These are phyloP conservation scores for Nipponia nippon DNA, from an alignment of 2,113 vertebrate species.

Conservation along the genomic window DNA sequence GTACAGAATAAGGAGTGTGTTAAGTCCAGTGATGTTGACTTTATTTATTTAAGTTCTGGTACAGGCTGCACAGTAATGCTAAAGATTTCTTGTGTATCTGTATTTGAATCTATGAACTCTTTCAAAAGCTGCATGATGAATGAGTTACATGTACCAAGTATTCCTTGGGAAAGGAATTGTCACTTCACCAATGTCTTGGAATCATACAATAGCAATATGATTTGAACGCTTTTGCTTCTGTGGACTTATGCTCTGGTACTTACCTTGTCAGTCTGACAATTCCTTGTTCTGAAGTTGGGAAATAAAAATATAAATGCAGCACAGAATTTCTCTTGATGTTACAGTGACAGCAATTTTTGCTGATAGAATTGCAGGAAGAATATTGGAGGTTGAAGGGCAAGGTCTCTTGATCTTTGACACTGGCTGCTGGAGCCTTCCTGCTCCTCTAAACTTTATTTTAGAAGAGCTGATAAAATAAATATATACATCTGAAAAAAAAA, in stretches of 20 bases:
- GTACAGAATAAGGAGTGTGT: not conserved
- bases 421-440: not conserved
- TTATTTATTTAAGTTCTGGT: not conserved
- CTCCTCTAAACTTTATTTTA: not conserved
- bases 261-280: not conserved
- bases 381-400: not conserved
- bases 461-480: not conserved
- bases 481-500: not conserved
- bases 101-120: not conserved
- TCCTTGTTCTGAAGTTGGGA: not conserved
- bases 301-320: not conserved
- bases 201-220: not conserved
- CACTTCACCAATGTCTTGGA: not conserved
- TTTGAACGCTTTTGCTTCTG: not conserved
- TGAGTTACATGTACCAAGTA: not conserved
- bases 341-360: not conserved
- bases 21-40: not conserved
- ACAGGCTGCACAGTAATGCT: not conserved
- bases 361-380: not conserved
- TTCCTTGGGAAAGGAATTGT: not conserved
- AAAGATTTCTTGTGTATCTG: not conserved
- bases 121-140: not conserved
- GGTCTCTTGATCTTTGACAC: not conserved
- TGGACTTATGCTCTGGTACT: not conserved
- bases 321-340: not conserved